Percentiles rank a stretch among this genome's conserved stretches.
Evolutionary conservation across 2,888 invertebrate species (phyloP).

Genomic region (Limnephilus lunatus): DNA sequence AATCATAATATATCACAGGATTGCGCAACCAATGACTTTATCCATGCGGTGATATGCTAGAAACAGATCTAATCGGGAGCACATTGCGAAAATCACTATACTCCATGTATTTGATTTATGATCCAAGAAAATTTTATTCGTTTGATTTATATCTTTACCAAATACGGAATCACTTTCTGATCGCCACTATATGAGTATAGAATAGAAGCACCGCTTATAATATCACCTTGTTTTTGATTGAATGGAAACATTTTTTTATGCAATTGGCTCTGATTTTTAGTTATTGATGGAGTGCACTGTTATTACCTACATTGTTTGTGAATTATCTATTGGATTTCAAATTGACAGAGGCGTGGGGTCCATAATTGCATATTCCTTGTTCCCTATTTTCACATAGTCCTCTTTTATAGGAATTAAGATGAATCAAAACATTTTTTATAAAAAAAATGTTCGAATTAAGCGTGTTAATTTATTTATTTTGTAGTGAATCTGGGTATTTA

Average conservation of each 20-base stretch:
- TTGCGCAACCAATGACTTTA: not conserved
- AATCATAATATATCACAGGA: not conserved
- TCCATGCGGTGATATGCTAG: not conserved
- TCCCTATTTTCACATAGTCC: too few species aligned
- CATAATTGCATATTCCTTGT: not conserved
- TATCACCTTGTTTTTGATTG: not conserved
- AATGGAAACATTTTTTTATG: not conserved
- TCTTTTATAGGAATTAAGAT: too few species aligned
- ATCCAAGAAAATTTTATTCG: not conserved
- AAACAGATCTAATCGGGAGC: constrained; percentile 39
- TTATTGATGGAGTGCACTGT: not conserved
- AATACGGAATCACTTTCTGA: constrained; percentile 16
- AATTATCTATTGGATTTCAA: not conserved
- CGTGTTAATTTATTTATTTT: too few species aligned
- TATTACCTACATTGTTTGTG: not conserved
- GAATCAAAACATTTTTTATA: too few species aligned
- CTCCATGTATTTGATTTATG: constrained; percentile 22
- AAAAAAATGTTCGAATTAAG: too few species aligned
- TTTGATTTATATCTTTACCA: constrained; percentile 38
- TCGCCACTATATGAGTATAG: not conserved
- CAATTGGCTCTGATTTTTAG: not conserved
- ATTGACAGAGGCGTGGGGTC: not conserved
- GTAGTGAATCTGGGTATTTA: too few species aligned
- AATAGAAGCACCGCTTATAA: constrained; percentile 24
- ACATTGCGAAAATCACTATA: constrained; percentile 42